A percentile compares a stretch with the other conserved stretches of the same genome.
These are phyloP conservation scores for Cranoglanis bouderius DNA, from an alignment of 2,113 vertebrate genomes.

Conservation along the genomic window DNA sequence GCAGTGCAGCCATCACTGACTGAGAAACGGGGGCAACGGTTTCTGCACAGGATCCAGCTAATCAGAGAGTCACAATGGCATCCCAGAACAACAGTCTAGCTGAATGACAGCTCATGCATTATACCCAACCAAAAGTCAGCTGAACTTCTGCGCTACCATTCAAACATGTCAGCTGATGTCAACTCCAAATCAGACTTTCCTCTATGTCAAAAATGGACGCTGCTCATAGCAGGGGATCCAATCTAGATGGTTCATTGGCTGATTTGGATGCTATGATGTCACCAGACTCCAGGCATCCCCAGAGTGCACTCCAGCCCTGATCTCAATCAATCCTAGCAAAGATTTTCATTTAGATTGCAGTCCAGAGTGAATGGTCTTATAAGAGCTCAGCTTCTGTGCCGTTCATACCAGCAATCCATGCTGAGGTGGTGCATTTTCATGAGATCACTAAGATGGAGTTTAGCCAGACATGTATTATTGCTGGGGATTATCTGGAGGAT, in stretches of 20 bases:
- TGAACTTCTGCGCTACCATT: neutral
- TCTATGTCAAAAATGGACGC: neutral
- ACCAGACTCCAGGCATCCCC: conserved; percentile 22
- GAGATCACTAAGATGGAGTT: conserved; percentile 53
- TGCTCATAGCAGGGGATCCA: conserved; percentile 1
- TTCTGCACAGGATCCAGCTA: conserved; percentile 11
- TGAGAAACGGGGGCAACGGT: conserved; percentile 3
- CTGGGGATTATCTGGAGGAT: conserved; percentile 42
- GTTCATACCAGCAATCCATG: conserved; percentile 14
- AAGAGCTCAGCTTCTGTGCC: conserved; percentile 33
- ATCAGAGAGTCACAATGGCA: conserved; percentile 1
- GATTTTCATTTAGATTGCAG: conserved; percentile 60
- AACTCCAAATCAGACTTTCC: neutral
- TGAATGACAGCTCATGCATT: neutral
- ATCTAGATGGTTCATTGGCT: neutral
- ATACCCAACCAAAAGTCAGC: neutral
- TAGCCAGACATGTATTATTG: conserved; percentile 38
- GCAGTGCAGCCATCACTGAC: conserved; percentile 57
- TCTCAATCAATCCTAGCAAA: conserved; percentile 52
- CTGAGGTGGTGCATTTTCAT: conserved; percentile 38
- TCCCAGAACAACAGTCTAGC: neutral
- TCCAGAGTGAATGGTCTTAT: conserved; percentile 51
- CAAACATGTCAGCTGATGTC: neutral
- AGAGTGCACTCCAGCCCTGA: conserved; percentile 42
- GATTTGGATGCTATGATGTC: conserved; percentile 33